Conservation (phyloP, 2,888 invertebrate genomes). For the Pemphredon lugubris region DNA sequence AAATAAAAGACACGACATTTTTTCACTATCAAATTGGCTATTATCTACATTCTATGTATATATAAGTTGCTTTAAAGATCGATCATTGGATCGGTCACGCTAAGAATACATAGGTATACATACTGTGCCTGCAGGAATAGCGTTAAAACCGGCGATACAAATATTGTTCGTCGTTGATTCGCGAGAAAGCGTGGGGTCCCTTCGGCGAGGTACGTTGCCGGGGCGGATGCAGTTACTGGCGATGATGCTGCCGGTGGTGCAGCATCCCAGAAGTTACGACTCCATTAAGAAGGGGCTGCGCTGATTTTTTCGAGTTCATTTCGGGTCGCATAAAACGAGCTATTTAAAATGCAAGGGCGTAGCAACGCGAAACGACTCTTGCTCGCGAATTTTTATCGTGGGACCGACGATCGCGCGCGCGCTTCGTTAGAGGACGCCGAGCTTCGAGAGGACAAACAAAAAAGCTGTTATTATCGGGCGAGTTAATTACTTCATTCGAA, state of each 20-base stretch:
- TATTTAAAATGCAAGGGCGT: slow-evolving; percentile 76
- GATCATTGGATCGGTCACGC: too few species aligned
- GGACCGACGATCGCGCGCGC: too few species aligned
- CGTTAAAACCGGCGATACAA: too few species aligned
- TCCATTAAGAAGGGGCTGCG: slow-evolving; percentile 75
- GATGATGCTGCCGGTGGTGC: slow-evolving; percentile 33
- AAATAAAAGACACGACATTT: too few species aligned
- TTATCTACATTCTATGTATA: too few species aligned
- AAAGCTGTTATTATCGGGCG: neutral
- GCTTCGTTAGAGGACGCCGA: too few species aligned
- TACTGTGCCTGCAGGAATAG: too few species aligned
- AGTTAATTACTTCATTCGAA: slow-evolving; percentile 26
- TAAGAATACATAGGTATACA: too few species aligned
- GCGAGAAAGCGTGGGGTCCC: neutral
- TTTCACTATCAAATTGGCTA: too few species aligned
- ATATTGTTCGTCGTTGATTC: too few species aligned
- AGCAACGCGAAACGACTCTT: slow-evolving; percentile 22
- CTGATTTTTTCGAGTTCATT: slow-evolving; percentile 75
- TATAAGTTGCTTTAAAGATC: too few species aligned
- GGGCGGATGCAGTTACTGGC: slow-evolving; percentile 38
- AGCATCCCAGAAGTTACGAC: slow-evolving; percentile 75
- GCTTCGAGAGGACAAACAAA: neutral
- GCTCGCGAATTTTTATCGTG: neutral
- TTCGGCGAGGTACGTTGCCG: slow-evolving; percentile 16
- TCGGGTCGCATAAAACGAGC: slow-evolving; percentile 77